Percentiles rank a stretch among this genome's conserved stretches.
Conservation (phyloP, 2,888 invertebrate species). For the Stratiomys singularior region DNA sequence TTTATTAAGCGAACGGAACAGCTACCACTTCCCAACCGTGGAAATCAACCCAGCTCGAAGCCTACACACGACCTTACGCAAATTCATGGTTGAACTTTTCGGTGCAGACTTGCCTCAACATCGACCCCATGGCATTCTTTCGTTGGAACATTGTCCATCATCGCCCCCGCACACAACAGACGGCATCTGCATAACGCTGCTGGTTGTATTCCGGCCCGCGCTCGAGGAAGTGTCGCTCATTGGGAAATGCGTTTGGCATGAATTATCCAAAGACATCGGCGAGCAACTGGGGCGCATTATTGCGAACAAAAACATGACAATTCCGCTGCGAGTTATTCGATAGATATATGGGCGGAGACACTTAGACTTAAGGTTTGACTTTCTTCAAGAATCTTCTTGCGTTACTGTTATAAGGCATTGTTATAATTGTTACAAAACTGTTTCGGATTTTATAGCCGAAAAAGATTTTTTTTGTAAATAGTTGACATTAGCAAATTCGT, state of each 20-base stretch:
- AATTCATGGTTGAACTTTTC: conserved; percentile 92
- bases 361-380: background rate
- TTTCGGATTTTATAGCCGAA: too few species aligned
- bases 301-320: conserved; percentile 78
- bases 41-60: conserved; percentile 89
- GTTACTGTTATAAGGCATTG: too few species aligned
- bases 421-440: too few species aligned
- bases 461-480: too few species aligned
- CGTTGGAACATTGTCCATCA: conserved; percentile 75
- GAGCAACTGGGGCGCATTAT: conserved; percentile 75
- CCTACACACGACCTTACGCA: conserved; percentile 85
- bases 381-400: too few species aligned
- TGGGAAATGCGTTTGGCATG: conserved; percentile 91
- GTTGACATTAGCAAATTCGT: too few species aligned
- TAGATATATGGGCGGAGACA: conserved; percentile 59
- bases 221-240: conserved; percentile 87
- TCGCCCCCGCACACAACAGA: conserved; percentile 69
- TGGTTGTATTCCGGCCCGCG: conserved; percentile 85
- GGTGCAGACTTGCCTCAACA: conserved; percentile 88
- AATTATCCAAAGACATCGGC: conserved; percentile 76
- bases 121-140: conserved; percentile 82
- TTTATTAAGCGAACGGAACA: conserved; percentile 85
- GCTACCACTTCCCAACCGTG: conserved; percentile 85
- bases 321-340: conserved; percentile 85
- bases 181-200: conserved; percentile 82